phyloP scores from a whole-genome alignment of 2,797 vertebrate genomes.

The Sorex maritimensis region DNA sequence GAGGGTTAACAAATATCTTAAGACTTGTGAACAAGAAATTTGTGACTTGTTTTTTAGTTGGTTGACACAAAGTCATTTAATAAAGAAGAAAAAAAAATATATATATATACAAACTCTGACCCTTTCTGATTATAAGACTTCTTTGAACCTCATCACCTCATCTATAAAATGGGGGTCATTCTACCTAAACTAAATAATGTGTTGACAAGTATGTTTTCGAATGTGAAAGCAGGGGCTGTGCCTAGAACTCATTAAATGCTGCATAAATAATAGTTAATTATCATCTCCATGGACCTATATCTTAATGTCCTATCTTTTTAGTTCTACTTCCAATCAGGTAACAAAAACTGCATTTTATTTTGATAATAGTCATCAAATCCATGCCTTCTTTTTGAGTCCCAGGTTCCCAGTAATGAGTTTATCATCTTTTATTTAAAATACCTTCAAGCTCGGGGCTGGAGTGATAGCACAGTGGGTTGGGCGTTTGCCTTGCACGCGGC shows the following conservation, averaged over 20 bases:
- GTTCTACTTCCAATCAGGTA: background rate
- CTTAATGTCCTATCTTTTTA: background rate
- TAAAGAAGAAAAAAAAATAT: background rate
- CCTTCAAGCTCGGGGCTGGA: too few species aligned
- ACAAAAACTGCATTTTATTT: conserved; percentile 8
- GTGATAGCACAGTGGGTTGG: too few species aligned
- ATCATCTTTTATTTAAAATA: background rate
- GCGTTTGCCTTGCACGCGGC: too few species aligned
- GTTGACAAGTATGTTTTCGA: too few species aligned
- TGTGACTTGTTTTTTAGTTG: conserved; percentile 4
- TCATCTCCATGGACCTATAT: background rate
- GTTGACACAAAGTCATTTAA: background rate
- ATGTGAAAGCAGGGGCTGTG: too few species aligned
- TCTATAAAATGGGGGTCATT: background rate
- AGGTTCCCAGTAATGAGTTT: background rate
- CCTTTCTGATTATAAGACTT: conserved; percentile 7
- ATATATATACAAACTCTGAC: background rate
- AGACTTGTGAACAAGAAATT: conserved; percentile 14
- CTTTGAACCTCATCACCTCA: background rate
- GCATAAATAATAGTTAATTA: background rate
- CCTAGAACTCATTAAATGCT: background rate
- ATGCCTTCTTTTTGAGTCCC: background rate
- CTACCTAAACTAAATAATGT: background rate
- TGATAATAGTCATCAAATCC: background rate
- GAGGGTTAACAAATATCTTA: background rate